Evolutionary conservation across 2,113 vertebrate species (phyloP).

Genomic region (Pogona vitticeps): DNA sequence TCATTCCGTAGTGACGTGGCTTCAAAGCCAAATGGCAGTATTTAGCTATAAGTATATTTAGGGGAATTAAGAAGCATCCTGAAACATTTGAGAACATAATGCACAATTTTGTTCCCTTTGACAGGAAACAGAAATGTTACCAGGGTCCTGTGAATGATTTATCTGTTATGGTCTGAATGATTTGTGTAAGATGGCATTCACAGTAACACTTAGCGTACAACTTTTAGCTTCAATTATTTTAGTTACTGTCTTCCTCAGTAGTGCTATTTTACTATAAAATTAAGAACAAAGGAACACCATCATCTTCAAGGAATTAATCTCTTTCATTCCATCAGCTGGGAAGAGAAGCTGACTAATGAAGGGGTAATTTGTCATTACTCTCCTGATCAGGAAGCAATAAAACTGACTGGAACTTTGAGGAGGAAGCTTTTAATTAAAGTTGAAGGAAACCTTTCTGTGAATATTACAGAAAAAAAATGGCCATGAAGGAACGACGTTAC

Average conservation of each 20-base stretch:
- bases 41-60: slow-evolving; percentile 41
- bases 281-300: background rate
- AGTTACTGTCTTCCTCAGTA: background rate
- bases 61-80: slow-evolving; percentile 38
- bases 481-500: background rate
- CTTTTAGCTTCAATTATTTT: background rate
- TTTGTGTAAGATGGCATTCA: background rate
- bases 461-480: background rate
- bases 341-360: background rate
- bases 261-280: background rate
- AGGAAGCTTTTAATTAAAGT: background rate
- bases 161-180: background rate
- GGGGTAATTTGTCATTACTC: background rate
- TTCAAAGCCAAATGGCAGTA: slow-evolving; percentile 63
- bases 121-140: background rate
- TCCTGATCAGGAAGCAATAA: background rate
- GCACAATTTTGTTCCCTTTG: background rate
- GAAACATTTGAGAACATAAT: slow-evolving; percentile 18
- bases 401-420: background rate
- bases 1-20: slow-evolving; percentile 54
- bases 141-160: background rate
- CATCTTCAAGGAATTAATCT: background rate
- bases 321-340: too few relatives aligned
- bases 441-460: background rate
- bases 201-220: background rate